Conservation (phyloP, 2,797 vertebrate genomes). For the Neoniphon sammara region DNA sequence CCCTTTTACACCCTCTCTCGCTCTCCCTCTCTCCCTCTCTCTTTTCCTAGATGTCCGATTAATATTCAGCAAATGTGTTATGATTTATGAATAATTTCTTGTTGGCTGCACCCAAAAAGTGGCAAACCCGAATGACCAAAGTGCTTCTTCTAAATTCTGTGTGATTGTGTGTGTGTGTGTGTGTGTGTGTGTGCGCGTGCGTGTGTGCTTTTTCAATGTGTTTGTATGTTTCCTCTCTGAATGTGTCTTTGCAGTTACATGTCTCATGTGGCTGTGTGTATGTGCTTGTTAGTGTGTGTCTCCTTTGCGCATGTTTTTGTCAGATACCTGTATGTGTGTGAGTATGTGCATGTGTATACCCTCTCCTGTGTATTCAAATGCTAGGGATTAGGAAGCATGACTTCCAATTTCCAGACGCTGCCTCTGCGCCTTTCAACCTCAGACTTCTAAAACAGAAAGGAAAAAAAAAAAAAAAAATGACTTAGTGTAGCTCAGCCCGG, state of each 20-base stretch:
- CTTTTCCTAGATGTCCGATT: slow-evolving; percentile 41
- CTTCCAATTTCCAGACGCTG: slow-evolving; percentile 70
- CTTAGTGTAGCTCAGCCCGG: slow-evolving; percentile 35
- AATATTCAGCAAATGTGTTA: slow-evolving; percentile 46
- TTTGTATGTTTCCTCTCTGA: slow-evolving; percentile 15
- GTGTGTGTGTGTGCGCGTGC: too few species aligned
- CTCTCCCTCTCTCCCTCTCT: background rate
- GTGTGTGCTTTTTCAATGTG: slow-evolving; percentile 1
- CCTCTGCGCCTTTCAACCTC: slow-evolving; percentile 63
- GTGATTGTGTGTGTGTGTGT: slow-evolving; percentile 16
- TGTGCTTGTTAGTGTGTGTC: slow-evolving; percentile 9
- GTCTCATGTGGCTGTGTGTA: slow-evolving; percentile 3
- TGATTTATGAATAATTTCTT: slow-evolving; percentile 56
- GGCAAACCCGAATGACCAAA: slow-evolving; percentile 21
- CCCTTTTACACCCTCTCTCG: slow-evolving; percentile 13
- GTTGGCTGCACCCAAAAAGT: slow-evolving; percentile 23
- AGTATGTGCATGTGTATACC: slow-evolving; percentile 40
- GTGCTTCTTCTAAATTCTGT: slow-evolving; percentile 27
- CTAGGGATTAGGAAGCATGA: slow-evolving; percentile 72
- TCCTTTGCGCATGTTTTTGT: slow-evolving; percentile 35
- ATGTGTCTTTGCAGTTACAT: slow-evolving; percentile 19
- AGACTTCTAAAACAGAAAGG: slow-evolving; percentile 60
- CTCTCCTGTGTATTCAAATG: slow-evolving; percentile 66
- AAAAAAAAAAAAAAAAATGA: slow-evolving; percentile 26
- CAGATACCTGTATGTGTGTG: slow-evolving; percentile 24